Base-by-base conservation (phyloP, 1,140 invertebrate species). In the Asobara japonica region DNA sequence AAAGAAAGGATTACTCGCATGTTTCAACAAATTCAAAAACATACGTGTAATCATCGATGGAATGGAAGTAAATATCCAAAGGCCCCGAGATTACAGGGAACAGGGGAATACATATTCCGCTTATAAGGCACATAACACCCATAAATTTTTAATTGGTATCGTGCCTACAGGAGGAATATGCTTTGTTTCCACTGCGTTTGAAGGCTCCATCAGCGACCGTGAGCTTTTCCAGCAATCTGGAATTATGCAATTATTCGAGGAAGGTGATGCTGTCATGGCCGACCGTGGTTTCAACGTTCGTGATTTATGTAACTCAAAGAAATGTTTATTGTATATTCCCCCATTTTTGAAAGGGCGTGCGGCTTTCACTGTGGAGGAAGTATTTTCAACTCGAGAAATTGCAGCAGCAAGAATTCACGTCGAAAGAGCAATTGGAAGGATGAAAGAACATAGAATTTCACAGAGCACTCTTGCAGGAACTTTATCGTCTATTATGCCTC, bases 81-180 rank as follows among this genome's bases (percentile, higher is more conserved):
- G 29, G 1, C 72, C 76, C 1, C 10, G 0, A 13, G 64, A 69
- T 62, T 65, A 73, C n/a, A 22, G 29, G 5, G 20, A 68, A 3
- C 29, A 61, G 56, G 70, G 65, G 38, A 22, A 73, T 22, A 73
- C 70, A 5, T 77, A 71, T 67, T 76, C 74, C 1, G 18, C 45
- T 4, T 78, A 78, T 36, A 77, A 78, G 27, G 65, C 75, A 36
- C 41, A 71, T 27, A 67, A 75, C 20, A 78, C 77, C 1, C 18
- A 70, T 6, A 82, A 82, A 48, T 74, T 70, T 74, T 64, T 82
- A n/a, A 74, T 81, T 62, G 79, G 72, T 20, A 80, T 80, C 11
- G 73, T 76, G 11, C 77, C 79, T 41, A 74, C 77, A 62, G 80
- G 80, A 36, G 62, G 64, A 13, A 72, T 82, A 33, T 73, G 48